Conservation (phyloP, 2,888 invertebrate genomes). For the Eilema caniola region DNA sequence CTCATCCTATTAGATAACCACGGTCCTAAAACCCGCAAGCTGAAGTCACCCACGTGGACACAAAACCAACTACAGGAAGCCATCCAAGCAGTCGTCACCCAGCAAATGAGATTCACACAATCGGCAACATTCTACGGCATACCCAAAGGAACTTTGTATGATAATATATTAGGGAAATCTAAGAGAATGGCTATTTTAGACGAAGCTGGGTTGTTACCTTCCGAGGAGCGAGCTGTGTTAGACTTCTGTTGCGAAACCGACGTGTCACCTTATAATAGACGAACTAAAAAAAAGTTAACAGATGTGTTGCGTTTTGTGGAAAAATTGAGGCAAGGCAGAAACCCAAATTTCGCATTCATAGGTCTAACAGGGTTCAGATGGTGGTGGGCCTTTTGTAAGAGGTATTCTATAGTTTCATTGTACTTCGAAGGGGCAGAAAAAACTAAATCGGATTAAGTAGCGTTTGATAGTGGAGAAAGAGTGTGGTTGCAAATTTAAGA, state of each 20-base stretch:
- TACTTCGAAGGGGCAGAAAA: conserved; percentile 68
- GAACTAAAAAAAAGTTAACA: conserved; percentile 89
- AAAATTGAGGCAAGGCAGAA: conserved; percentile 85
- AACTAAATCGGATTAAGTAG: conserved; percentile 52
- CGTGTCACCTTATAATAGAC: conserved; percentile 90
- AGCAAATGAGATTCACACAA: conserved; percentile 92
- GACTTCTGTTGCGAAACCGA: conserved; percentile 92
- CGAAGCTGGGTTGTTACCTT: conserved; percentile 87
- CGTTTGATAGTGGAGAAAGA: conserved; percentile 67
- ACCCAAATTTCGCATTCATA: conserved; percentile 89
- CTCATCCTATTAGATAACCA: conserved; percentile 79
- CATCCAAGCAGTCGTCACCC: conserved; percentile 90
- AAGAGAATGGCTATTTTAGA: conserved; percentile 92
- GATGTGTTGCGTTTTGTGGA: conserved; percentile 90
- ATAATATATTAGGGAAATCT: conserved; percentile 92
- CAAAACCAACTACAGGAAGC: conserved; percentile 92
- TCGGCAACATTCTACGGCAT: conserved; percentile 91
- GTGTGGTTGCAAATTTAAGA: conserved; percentile 34
- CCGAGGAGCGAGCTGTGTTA: conserved; percentile 89
- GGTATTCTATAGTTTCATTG: conserved; percentile 90
- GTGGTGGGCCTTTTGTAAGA: conserved; percentile 95
- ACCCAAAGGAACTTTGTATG: conserved; percentile 92
- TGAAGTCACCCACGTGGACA: conserved; percentile 92
- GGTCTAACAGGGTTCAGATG: conserved; percentile 92
- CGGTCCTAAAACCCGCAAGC: conserved; percentile 88